A percentile compares a stretch with the other conserved stretches of the same genome.
Conservation (phyloP, 2,888 invertebrate genomes). For the Micoletzkya japonica region DNA sequence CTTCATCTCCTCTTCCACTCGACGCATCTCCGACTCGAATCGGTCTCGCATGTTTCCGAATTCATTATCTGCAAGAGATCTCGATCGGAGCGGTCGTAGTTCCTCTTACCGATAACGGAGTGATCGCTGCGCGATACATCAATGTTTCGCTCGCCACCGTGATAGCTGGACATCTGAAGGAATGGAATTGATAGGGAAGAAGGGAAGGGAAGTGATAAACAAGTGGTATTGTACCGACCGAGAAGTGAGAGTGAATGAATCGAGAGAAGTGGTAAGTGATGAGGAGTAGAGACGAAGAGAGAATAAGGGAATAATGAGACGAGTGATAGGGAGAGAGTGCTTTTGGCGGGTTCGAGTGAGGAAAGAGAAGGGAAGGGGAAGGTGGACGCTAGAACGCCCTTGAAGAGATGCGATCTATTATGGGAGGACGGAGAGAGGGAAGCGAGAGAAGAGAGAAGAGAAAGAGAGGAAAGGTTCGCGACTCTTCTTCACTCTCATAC, state of each 20-base stretch:
- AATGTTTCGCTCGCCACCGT: slow-evolving; percentile 55
- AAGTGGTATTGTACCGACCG: neutral
- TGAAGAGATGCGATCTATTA: slow-evolving; percentile 9
- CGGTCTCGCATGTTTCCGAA: slow-evolving; percentile 92
- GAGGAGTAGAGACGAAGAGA: neutral
- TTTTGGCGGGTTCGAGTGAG: slow-evolving; percentile 6
- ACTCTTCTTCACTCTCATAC: too few species aligned
- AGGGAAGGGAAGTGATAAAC: neutral
- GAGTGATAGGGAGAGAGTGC: neutral
- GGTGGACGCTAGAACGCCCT: slow-evolving; percentile 25
- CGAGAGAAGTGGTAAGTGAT: slow-evolving; percentile 12
- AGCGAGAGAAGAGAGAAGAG: slow-evolving; percentile 5
- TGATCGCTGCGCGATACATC: slow-evolving; percentile 58
- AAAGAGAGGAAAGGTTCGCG: slow-evolving; percentile 1
- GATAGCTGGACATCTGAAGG: slow-evolving; percentile 26
- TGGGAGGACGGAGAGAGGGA: too few species aligned
- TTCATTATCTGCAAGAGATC: slow-evolving; percentile 74
- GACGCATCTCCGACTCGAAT: slow-evolving; percentile 80
- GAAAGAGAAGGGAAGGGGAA: slow-evolving; percentile 5
- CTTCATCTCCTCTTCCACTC: slow-evolving; percentile 95
- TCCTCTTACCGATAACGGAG: slow-evolving; percentile 65
- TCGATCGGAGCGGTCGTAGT: neutral
- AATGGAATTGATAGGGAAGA: neutral
- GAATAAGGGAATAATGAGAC: slow-evolving; percentile 3
- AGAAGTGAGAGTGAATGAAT: neutral